Conservation (phyloP, 2,797 vertebrate species). For the Ceryle rudis region DNA sequence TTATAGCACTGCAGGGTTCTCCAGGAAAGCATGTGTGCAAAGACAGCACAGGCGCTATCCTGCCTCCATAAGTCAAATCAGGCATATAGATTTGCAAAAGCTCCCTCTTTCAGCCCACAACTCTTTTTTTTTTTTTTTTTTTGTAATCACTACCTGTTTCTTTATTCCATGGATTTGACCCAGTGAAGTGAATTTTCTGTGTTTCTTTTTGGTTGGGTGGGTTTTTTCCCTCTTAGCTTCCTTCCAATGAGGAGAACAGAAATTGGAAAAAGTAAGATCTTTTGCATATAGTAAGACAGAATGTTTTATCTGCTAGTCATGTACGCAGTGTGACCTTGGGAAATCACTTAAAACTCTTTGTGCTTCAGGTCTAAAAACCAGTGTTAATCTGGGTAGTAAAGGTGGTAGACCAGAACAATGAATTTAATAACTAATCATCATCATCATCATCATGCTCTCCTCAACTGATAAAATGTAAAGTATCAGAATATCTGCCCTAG, state of each 20-base stretch:
- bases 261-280: neutral
- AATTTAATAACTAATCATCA: neutral
- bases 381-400: neutral
- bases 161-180: neutral
- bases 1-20: neutral
- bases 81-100: neutral
- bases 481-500: neutral
- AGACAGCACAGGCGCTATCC: neutral
- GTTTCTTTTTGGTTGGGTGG: rapidly evolving
- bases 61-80: neutral
- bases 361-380: neutral
- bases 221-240: neutral
- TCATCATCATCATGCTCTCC: neutral
- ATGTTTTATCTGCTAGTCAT: neutral
- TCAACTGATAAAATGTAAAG: neutral
- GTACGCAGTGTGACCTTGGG: neutral
- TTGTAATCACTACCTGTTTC: neutral
- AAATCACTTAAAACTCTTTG: neutral
- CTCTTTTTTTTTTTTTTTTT: neutral
- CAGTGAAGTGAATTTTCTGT: neutral
- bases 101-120: neutral
- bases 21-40: neutral
- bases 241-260: neutral
- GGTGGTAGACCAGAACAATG: neutral
- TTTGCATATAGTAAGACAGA: neutral